Evolutionary conservation across 2,113 vertebrate genomes (phyloP), one percentile per base, ranked within the genome.

Genomic region (Synchiropus splendidus): DNA sequence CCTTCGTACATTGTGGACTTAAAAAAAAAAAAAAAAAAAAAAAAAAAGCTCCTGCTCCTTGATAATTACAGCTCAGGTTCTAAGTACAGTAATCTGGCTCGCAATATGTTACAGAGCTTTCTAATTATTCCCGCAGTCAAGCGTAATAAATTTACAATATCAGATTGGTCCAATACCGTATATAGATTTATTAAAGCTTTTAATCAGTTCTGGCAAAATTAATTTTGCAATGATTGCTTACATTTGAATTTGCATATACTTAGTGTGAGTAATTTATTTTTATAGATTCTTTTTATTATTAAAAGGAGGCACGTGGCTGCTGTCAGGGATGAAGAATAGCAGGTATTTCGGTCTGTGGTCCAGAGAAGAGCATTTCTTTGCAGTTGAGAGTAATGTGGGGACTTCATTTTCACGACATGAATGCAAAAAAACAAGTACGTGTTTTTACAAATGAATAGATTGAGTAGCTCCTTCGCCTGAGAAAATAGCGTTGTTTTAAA

Each of bases 101-200:
- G 87, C 93, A 95, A 92, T 97, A 91, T 95, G 92, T 96, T 96
- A 93, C 90, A 89, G 85, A 86, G 91, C 88, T 86, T 89, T 92
- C 88, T 94, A 94, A 96, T 98, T 97, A 97, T 96, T 97, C 93
- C 92, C 91, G 94, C 91, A 94, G 89, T 27, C 87, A 90, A 91
- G 88, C 87, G 90, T 92, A 96, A 94, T 94, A 93, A 88, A 90
- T 94, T 96, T 90, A 92, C 88, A 89, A 92, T 92, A 96, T 93
- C 91, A 92, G 91, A 97, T 94, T 88, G 87, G 88, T 86, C 87
- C 88, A 93, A 93, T 93, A 92, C 89, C 92, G 89, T 87, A 92
- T 94, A 92, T 91, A 96, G 91, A 96, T 94, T 94, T 94, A 97
- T 94, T 92, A 94, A 95, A 92, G 89, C 92, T 92, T 97, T 95